Base-by-base conservation (phyloP, 1,140 invertebrate genomes). In the Telenomus remus region DNA sequence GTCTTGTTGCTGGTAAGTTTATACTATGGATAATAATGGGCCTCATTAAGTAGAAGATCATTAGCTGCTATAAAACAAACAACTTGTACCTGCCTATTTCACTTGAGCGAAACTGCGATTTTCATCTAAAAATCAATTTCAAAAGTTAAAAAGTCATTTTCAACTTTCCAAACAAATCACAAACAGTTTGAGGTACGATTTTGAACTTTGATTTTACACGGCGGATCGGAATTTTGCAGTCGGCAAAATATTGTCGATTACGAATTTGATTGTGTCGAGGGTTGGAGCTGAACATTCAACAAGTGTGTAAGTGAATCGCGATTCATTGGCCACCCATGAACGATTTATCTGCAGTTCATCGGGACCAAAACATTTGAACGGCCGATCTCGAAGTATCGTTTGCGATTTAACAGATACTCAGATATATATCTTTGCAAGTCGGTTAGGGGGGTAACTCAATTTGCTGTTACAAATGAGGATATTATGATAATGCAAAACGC, bases 381-480 rank as follows among this genome's bases (percentile, higher is more conserved):
- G 14, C 55, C 47, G 66, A 72, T 69, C 27, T 55, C 66, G 73
- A 63, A 63, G 59, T 75, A 72, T 75, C 66, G 68, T 76, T 79
- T 64, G 75, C 71, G 75, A 64, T 68, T 79, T 76, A 75, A 76
- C 72, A 61, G 73, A 76, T 74, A 72, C 49, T 54, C 63, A 78
- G 76, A 80, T 81, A 65, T 77, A 80, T 74, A 81, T 79, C 78
- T 78, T 48, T 12, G 7, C 12, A 15, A 44, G 27, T n/a, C 34
- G 51, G 61, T 44, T 81, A 77, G 79, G 79, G 82, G 84, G 85
- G 83, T 86, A 86, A 87, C 85, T 86, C 85, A 87, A 87, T 87
- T 87, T 87, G 86, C 85, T 85, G 85, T 86, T 86, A 87, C 84
- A 87, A 87, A 87, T 82, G 86, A 86, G 85, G 75, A 82, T 86